These are phyloP conservation scores for Hylaea fasciaria DNA, from an alignment of 2,888 invertebrate species.

Conservation along the genomic window DNA sequence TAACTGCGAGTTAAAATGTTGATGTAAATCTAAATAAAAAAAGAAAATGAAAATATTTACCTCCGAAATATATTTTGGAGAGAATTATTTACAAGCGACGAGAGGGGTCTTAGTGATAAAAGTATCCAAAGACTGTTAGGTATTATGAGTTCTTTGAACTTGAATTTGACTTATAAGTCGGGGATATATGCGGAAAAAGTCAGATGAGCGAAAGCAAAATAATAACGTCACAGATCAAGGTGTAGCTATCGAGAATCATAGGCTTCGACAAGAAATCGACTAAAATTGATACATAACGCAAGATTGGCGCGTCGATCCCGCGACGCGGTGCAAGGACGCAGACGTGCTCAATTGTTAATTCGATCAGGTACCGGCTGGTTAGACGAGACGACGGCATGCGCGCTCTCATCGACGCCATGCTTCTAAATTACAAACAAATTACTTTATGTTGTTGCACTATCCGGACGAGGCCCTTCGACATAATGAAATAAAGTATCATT, in stretches of 20 bases:
- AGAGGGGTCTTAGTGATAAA: constrained; percentile 82
- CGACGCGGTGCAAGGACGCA: constrained; percentile 49
- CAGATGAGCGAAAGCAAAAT: constrained; percentile 71
- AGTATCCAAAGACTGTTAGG: constrained; percentile 83
- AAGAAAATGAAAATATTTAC: constrained; percentile 67
- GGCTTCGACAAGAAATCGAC: constrained; percentile 68
- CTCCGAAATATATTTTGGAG: constrained; percentile 84
- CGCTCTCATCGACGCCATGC: constrained; percentile 52
- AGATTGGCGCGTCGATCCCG: constrained; percentile 62
- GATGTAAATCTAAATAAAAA: constrained; percentile 65
- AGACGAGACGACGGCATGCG: constrained; percentile 49
- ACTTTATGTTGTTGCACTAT: constrained; percentile 13
- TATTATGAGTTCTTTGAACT: constrained; percentile 80
- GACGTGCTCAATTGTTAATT: constrained; percentile 46
- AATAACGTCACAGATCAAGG: constrained; percentile 61
- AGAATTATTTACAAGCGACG: constrained; percentile 82
- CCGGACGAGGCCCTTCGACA: constrained; percentile 13
- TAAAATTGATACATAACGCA: constrained; percentile 55
- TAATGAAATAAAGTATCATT: constrained; percentile 31
- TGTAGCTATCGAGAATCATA: constrained; percentile 68
- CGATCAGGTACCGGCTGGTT: constrained; percentile 46
- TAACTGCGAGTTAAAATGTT: constrained; percentile 63
- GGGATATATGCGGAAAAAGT: constrained; percentile 76
- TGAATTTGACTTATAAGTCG: constrained; percentile 74
- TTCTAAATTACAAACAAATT: constrained; percentile 46